Conservation (phyloP, 2,797 vertebrate species). For the Scomberomorus guttatus region DNA sequence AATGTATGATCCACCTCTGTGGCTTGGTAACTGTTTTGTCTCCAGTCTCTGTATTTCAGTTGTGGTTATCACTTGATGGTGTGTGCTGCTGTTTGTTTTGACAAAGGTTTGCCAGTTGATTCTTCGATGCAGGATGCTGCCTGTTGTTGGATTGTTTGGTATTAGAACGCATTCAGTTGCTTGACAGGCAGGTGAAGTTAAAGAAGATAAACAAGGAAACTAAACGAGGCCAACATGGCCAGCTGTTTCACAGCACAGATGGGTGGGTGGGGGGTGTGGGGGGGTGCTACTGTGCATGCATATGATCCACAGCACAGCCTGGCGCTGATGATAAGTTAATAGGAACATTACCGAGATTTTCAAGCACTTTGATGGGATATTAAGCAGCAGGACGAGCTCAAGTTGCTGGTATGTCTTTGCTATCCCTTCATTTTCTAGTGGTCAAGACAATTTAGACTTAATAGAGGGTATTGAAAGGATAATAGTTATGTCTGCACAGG, state of each 20-base stretch:
- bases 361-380: conserved; percentile 41
- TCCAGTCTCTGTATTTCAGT: conserved; percentile 3
- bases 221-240: conserved; percentile 36
- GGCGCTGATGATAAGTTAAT: conserved; percentile 41
- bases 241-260: conserved; percentile 26
- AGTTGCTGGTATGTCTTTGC: conserved; percentile 40
- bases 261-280: neutral
- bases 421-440: conserved; percentile 46
- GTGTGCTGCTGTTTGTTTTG: conserved; percentile 48
- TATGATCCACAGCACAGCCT: conserved; percentile 19
- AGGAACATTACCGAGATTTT: conserved; percentile 45
- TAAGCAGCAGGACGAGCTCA: conserved; percentile 35
- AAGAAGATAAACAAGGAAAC: conserved; percentile 31
- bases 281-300: conserved; percentile 23
- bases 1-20: conserved; percentile 19
- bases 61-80: conserved; percentile 13
- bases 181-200: conserved; percentile 49
- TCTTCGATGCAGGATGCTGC: conserved; percentile 4
- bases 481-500: conserved; percentile 24
- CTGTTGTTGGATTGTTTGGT: conserved; percentile 44
- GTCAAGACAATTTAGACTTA: conserved; percentile 48
- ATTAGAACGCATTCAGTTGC: conserved; percentile 9
- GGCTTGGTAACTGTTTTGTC: conserved; percentile 11
- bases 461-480: conserved; percentile 45
- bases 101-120: conserved; percentile 16